These are phyloP conservation scores for Nasonia giraulti DNA, from an alignment of 1,140 invertebrate species.

Conservation along the genomic window DNA sequence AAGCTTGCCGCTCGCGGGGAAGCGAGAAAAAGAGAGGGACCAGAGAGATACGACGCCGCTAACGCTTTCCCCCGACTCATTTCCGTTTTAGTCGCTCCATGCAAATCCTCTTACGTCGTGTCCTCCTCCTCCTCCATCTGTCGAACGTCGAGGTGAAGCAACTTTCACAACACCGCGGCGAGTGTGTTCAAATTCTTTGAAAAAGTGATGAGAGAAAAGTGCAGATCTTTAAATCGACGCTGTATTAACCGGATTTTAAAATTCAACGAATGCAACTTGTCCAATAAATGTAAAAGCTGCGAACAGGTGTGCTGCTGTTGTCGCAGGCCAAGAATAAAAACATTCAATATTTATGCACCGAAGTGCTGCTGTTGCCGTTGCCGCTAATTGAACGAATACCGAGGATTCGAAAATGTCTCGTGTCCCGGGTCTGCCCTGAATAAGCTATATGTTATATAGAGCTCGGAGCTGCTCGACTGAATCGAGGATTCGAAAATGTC, in stretches of 20 bases:
- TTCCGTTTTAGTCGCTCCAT: slow-evolving; percentile 46
- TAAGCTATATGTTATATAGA: neutral
- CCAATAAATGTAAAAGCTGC: too few species aligned
- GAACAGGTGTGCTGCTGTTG: neutral
- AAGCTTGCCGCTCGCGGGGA: neutral
- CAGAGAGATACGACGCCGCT: slow-evolving; percentile 7
- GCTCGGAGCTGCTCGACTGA: too few species aligned
- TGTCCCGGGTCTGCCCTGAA: neutral
- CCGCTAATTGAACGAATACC: too few species aligned
- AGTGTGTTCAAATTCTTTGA: neutral
- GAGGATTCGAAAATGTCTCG: too few species aligned
- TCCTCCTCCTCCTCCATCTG: neutral
- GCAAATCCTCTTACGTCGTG: slow-evolving; percentile 49
- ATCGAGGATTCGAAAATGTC: too few species aligned
- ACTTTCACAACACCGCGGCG: slow-evolving; percentile 41
- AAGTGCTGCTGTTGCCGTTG: too few species aligned
- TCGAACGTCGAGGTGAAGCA: slow-evolving; percentile 17
- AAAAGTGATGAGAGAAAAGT: too few species aligned
- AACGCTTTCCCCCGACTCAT: slow-evolving; percentile 47
- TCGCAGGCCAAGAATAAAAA: too few species aligned
- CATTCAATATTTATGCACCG: too few species aligned
- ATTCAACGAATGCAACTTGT: too few species aligned
- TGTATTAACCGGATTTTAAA: too few species aligned
- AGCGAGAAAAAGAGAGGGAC: neutral
- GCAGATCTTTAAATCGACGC: too few species aligned